phyloP scores from a whole-genome alignment of 2,797 vertebrate species.

The Holocentrus rufus region DNA sequence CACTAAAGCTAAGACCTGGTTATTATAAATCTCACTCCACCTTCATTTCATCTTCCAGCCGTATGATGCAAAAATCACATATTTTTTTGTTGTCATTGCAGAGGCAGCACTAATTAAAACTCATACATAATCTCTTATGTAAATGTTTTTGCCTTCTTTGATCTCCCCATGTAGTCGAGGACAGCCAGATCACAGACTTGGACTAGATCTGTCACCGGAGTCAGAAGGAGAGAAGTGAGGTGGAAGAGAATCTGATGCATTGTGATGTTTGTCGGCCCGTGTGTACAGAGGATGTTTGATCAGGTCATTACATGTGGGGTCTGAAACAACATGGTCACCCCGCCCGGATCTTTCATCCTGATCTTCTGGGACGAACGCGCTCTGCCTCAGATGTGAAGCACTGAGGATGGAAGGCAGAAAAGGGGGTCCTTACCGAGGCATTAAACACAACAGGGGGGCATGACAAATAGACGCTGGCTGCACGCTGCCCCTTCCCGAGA shows the following conservation, averaged over 20 bases:
- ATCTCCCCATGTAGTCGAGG: constrained; percentile 69
- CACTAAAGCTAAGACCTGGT: constrained; percentile 71
- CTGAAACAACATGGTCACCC: constrained; percentile 59
- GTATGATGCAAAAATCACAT: constrained; percentile 52
- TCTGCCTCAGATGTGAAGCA: constrained; percentile 57
- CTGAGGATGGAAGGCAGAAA: constrained; percentile 39
- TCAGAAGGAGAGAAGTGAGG: constrained; percentile 63
- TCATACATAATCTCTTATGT: constrained; percentile 81
- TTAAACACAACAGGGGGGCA: constrained; percentile 48
- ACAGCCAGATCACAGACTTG: constrained; percentile 71
- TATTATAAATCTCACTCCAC: constrained; percentile 67
- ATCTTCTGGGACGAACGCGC: constrained; percentile 51
- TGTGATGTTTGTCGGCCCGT: constrained; percentile 71
- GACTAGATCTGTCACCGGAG: constrained; percentile 69
- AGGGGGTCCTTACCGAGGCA: constrained; percentile 47
- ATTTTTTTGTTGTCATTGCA: constrained; percentile 72
- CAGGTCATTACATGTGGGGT: constrained; percentile 58
- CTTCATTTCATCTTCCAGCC: constrained; percentile 73
- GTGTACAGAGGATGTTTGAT: constrained; percentile 66
- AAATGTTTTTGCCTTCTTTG: constrained; percentile 76
- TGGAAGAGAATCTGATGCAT: constrained; percentile 72
- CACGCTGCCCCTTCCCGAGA: constrained; percentile 56
- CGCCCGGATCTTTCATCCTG: constrained; percentile 56
- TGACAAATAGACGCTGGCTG: constrained; percentile 58
- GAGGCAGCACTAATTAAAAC: constrained; percentile 77